phyloP scores from a whole-genome alignment of 2,888 invertebrate genomes.

The Yponomeuta cagnagella region DNA sequence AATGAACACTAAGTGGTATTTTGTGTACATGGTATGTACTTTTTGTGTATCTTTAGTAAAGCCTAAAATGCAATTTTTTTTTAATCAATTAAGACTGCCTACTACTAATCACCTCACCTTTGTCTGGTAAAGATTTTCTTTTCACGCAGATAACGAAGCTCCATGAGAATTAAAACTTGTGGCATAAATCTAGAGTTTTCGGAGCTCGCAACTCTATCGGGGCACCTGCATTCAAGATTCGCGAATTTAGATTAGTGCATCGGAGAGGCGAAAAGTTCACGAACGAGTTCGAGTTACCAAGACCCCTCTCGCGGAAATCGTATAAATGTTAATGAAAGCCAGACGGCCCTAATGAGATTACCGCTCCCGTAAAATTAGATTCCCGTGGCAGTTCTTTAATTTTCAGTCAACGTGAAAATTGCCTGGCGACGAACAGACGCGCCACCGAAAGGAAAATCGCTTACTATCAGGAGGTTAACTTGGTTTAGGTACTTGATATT shows the following conservation, averaged over 20 bases:
- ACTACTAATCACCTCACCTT: too few relatives aligned
- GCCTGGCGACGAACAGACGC: constrained; percentile 36
- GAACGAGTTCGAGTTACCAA: constrained; percentile 34
- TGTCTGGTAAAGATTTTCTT: background rate
- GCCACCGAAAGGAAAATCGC: background rate
- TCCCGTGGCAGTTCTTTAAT: constrained; percentile 68
- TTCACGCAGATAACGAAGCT: background rate
- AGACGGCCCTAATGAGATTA: constrained; percentile 71
- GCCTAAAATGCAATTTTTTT: too few relatives aligned
- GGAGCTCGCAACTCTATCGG: constrained; percentile 42
- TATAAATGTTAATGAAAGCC: constrained; percentile 73
- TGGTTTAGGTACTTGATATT: background rate
- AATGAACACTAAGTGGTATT: too few relatives aligned
- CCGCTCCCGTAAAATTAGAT: constrained; percentile 68
- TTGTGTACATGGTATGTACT: too few relatives aligned
- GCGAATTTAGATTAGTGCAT: constrained; percentile 58
- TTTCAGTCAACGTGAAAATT: constrained; percentile 67
- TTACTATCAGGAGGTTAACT: background rate
- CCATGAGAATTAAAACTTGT: constrained; percentile 31
- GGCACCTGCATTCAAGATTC: constrained; percentile 51
- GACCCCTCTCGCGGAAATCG: constrained; percentile 58
- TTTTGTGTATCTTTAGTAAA: too few relatives aligned
- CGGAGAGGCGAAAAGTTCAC: constrained; percentile 28
- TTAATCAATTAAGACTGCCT: too few relatives aligned
- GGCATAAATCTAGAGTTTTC: constrained; percentile 51